Conservation (phyloP, 2,888 invertebrate species). For the Machimus rusticus region DNA sequence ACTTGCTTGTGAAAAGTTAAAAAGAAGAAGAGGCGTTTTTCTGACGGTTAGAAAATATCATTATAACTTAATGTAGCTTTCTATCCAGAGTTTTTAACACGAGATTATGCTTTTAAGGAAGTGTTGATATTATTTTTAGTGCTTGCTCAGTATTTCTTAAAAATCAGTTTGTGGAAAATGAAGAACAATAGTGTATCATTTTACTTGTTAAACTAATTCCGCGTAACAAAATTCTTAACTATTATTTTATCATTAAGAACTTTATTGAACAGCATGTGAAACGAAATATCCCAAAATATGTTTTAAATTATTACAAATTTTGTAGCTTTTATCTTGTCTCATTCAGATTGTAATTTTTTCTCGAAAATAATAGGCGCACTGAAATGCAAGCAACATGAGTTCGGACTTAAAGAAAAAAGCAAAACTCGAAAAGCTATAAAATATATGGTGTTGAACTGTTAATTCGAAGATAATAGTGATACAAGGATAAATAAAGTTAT, state of each 20-base stretch:
- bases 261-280: background rate
- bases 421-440: constrained; percentile 14
- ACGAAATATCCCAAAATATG: background rate
- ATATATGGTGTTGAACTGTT: constrained; percentile 11
- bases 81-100: too few species aligned
- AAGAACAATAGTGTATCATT: background rate
- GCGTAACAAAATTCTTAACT: background rate
- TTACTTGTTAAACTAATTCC: background rate
- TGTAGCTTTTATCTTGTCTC: background rate
- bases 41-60: too few species aligned
- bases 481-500: constrained; percentile 13
- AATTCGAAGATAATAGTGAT: constrained; percentile 19
- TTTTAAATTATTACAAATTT: background rate
- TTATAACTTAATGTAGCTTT: too few species aligned
- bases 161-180: background rate
- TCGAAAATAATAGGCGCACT: background rate
- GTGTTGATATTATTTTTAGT: background rate
- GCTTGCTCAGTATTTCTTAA: background rate
- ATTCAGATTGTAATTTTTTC: background rate
- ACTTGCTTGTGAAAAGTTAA: too few species aligned
- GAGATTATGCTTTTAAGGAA: too few species aligned
- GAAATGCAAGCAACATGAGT: constrained; percentile 14
- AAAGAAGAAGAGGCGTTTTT: too few species aligned
- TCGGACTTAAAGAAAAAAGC: background rate
- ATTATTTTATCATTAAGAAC: background rate